These are phyloP conservation scores for Malacoraja senta DNA, from an alignment of 2,797 vertebrate species.

Conservation along the genomic window DNA sequence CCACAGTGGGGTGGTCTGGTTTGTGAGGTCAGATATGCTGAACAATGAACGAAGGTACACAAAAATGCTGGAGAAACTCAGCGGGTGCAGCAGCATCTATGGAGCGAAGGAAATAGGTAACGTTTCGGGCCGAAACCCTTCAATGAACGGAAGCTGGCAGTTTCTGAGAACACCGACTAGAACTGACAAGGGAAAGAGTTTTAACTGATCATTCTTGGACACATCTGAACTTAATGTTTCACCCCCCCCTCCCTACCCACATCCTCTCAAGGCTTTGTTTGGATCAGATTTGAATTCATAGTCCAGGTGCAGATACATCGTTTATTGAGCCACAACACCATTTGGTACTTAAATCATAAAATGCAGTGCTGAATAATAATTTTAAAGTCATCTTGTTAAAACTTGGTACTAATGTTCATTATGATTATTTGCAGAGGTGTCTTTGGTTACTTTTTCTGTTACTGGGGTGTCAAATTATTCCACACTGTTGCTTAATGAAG, in stretches of 20 bases:
- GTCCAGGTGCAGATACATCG: background rate
- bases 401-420: background rate
- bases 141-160: no score
- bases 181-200: background rate
- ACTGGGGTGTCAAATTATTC: constrained; percentile 84
- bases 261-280: background rate
- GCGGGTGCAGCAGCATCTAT: no score
- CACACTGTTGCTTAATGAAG: constrained; percentile 75
- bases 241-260: background rate
- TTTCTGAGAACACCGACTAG: background rate
- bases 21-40: background rate
- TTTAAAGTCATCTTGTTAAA: background rate
- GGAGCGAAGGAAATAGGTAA: no score
- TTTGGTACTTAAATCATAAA: background rate
- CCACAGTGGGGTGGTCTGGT: background rate
- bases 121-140: no score
- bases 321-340: background rate
- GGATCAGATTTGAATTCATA: background rate
- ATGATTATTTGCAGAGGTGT: constrained; percentile 65
- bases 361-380: background rate
- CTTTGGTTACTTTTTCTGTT: constrained; percentile 75
- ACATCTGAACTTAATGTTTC: no score
- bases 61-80: no score
- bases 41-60: no score
- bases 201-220: background rate